phyloP scores from a whole-genome alignment of 2,797 vertebrate species.

The Luscinia luscinia region DNA sequence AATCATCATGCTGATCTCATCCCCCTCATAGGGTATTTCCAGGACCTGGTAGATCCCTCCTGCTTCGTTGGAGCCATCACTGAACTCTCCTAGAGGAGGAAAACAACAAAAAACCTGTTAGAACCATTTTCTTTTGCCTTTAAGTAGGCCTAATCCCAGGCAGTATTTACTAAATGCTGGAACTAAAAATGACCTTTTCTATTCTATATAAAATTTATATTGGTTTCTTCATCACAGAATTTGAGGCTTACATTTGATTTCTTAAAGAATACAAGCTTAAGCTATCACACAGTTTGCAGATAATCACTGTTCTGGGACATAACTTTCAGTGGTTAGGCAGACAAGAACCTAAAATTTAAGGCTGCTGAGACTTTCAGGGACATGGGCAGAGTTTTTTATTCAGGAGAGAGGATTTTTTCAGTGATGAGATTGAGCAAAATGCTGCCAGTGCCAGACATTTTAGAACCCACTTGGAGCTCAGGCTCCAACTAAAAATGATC shows the following conservation, averaged over 20 bases:
- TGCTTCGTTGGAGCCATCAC: constrained; percentile 95
- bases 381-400: background rate
- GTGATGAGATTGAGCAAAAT: background rate
- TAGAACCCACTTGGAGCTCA: background rate
- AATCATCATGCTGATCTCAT: constrained; percentile 95
- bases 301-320: background rate
- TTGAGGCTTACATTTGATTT: background rate
- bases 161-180: background rate
- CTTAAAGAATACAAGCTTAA: background rate
- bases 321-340: background rate
- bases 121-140: background rate
- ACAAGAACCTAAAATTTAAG: background rate
- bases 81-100: constrained; percentile 90
- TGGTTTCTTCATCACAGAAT: background rate
- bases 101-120: background rate
- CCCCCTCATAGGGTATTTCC: constrained; percentile 96
- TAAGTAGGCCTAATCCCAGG: background rate
- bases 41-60: constrained; percentile 97
- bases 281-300: background rate
- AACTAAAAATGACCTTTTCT: background rate
- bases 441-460: background rate
- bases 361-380: background rate
- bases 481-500: background rate
- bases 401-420: background rate
- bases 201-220: background rate